Evolutionary conservation across 2,113 vertebrate genomes (phyloP).

Genomic region (Circaetus cinerascens): DNA sequence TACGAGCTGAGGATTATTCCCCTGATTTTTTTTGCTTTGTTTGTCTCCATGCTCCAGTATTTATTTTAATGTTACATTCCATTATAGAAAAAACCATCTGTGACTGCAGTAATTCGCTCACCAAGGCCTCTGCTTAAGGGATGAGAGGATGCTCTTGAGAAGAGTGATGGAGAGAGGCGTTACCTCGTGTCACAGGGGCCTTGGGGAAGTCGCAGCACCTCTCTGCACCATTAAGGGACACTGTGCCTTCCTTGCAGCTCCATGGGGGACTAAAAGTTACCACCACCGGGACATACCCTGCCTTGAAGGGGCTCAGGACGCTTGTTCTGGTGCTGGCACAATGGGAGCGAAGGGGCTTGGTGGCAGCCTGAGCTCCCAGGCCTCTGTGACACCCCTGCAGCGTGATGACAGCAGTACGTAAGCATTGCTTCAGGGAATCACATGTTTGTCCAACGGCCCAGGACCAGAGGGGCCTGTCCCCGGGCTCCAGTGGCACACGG

Average conservation of each 20-base stretch:
- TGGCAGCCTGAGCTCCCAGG: background rate
- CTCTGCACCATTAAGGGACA: background rate
- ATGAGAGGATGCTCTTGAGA: background rate
- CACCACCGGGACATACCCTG: background rate
- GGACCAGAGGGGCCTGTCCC: background rate
- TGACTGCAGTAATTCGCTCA: background rate
- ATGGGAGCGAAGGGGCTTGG: background rate
- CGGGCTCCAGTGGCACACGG: background rate
- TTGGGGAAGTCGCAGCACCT: background rate
- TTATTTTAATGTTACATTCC: constrained; percentile 48
- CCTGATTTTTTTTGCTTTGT: background rate
- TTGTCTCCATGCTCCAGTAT: constrained; percentile 9
- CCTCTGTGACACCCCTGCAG: background rate
- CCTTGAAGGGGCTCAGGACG: background rate
- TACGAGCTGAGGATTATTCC: background rate
- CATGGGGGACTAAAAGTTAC: background rate
- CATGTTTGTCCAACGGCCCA: fast-evolving
- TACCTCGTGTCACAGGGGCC: background rate
- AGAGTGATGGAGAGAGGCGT: background rate
- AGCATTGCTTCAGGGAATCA: background rate
- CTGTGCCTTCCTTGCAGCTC: background rate
- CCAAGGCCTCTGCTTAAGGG: background rate
- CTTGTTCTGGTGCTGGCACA: background rate
- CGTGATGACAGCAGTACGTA: background rate
- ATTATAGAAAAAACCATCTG: background rate